Conservation (phyloP, 2,888 invertebrate genomes). For the Oligia latruncula region DNA sequence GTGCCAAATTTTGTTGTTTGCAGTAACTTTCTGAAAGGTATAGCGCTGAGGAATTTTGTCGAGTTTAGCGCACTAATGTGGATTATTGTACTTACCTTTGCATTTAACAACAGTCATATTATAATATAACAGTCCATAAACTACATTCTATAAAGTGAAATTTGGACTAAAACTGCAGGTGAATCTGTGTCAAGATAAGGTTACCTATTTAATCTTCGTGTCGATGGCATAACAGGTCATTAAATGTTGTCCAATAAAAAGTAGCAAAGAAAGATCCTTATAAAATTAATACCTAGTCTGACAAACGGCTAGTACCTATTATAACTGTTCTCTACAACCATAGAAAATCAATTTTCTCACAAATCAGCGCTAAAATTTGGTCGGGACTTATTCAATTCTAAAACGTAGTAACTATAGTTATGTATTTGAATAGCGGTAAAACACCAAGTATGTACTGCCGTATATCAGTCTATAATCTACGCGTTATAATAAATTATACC, state of each 20-base stretch:
- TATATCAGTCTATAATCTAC: conserved; percentile 3
- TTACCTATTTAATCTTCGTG: background rate
- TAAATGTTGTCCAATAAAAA: background rate
- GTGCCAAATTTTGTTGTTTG: conserved; percentile 38
- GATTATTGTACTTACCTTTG: background rate
- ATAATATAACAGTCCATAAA: no score
- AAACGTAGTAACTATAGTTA: conserved; percentile 2
- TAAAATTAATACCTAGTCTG: background rate
- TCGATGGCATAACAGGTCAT: background rate
- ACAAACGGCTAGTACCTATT: background rate
- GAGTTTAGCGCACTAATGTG: background rate
- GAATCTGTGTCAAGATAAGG: background rate
- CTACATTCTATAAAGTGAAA: background rate
- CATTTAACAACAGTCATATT: background rate
- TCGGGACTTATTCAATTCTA: conserved; percentile 13
- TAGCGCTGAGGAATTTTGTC: background rate
- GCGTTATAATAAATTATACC: background rate
- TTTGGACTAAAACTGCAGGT: background rate
- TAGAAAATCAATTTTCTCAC: conserved; percentile 13
- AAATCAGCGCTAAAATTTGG: conserved; percentile 1
- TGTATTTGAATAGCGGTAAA: background rate
- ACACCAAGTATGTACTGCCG: conserved; percentile 1
- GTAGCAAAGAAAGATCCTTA: background rate
- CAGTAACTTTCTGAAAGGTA: conserved; percentile 3
- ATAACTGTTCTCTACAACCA: background rate